Conservation (phyloP, 2,888 invertebrate genomes). For the Euplexia lucipara region DNA sequence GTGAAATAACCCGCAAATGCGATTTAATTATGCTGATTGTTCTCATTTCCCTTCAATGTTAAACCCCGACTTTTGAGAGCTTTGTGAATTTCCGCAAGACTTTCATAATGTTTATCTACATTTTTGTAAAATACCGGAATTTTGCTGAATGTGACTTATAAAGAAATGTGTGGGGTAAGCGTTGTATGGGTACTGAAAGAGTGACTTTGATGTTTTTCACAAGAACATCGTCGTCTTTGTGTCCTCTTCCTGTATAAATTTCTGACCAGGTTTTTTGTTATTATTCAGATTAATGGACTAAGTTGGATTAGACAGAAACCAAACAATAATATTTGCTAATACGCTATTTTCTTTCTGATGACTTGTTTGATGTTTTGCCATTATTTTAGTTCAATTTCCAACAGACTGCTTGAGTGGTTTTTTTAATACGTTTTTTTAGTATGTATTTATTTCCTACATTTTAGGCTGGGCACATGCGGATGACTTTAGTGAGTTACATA, state of each 20-base stretch:
- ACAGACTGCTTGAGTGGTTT: no score
- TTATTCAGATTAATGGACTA: not conserved
- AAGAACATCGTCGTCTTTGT: conserved; percentile 15
- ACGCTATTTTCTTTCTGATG: not conserved
- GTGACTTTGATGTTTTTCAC: conserved; percentile 8
- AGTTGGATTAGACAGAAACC: not conserved
- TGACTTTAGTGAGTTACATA: no score
- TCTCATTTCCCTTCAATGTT: conserved; percentile 35
- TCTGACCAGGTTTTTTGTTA: not conserved
- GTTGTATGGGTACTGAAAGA: not conserved
- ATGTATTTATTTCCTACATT: no score
- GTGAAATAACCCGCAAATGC: conserved; percentile 26
- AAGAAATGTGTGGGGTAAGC: not conserved
- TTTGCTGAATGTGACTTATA: not conserved
- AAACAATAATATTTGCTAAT: not conserved
- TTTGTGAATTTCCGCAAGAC: conserved; percentile 21
- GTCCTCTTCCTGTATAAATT: conserved; percentile 4
- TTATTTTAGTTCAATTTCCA: conserved; percentile 15
- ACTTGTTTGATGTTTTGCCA: conserved; percentile 4
- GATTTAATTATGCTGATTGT: conserved; percentile 55
- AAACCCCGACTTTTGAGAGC: conserved; percentile 18
- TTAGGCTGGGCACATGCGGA: no score
- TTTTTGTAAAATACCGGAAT: conserved; percentile 18
- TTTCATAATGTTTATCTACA: conserved; percentile 12
- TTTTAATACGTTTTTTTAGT: no score